Evolutionary conservation across 2,113 vertebrate species (phyloP), one percentile per base, ranked within the genome.

Genomic region (Tringa solitaria): DNA sequence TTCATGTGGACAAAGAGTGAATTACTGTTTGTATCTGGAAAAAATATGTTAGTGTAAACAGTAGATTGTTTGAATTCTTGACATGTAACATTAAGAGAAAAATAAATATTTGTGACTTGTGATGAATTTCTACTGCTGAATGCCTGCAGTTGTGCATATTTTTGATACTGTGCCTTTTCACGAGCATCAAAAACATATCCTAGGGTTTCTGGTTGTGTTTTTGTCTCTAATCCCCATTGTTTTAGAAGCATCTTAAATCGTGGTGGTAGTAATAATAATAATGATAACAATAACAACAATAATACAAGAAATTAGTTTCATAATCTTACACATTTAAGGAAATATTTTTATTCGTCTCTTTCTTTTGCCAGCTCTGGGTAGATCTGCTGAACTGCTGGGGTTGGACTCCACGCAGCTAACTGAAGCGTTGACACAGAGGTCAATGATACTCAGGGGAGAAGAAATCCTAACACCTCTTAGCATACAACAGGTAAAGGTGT

Each of bases 401-500:
- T 96, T 99, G 98, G 99, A 99, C 97, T 97, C 98, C 7, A 97
- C 97, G 2, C 99, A 99, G 95, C 97, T 99, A 83, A 98, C 99
- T 0, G 99, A 99, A 77, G 99, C 98, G 0, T 97, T 99, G 94
- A 99, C 99, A 8, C 99, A 99, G 94, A 98, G 98, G 78, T 99
- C 99, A 3, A 99, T 99, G 99, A 99, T 99, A 97, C 99, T 99
- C 97, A 97, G 99, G 96, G 99, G 99, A 46, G 99, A 99, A 96
- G 99, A 99, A 98, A 99, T 99, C 97, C 98, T 98, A 94, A 99
- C 99, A 3, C 99, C 99, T 35, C 99, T 99, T 83, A 99, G 97
- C 3, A 97, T 99, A 54, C 99, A 99, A 28, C 99, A 99, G 99
- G 99, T 99, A 97, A 63, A 54, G 11, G 5, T 14, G 3, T 51